A percentile compares a stretch with the other conserved stretches of the same genome.
phyloP scores from a whole-genome alignment of 2,113 vertebrate genomes.

The Coturnix japonica region DNA sequence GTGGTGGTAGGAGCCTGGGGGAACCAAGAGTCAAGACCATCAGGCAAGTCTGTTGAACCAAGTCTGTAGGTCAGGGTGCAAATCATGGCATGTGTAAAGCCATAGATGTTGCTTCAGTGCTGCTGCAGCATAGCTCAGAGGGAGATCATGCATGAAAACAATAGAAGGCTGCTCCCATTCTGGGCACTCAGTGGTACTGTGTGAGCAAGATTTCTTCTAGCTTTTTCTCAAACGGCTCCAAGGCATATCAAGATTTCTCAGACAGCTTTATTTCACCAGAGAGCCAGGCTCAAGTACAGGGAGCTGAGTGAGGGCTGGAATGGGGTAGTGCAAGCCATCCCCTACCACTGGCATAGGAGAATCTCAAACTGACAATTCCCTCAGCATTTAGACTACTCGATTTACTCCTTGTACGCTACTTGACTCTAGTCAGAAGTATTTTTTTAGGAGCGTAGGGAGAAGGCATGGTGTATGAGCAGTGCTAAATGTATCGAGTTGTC shows the following conservation, averaged over 20 bases:
- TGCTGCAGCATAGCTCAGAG: neutral
- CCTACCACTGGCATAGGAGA: neutral
- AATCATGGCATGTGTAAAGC: neutral
- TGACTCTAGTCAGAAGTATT: neutral
- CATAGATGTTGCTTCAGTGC: neutral
- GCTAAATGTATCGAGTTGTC: neutral
- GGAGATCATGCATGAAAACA: accelerated
- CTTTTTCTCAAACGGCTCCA: neutral
- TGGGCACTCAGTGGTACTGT: neutral
- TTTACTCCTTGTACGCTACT: neutral
- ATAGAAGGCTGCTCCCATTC: neutral
- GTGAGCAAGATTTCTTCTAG: neutral
- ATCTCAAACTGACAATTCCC: neutral
- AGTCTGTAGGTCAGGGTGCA: neutral
- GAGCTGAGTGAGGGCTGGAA: neutral
- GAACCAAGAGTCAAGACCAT: neutral
- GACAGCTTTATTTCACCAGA: neutral
- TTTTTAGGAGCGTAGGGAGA: neutral
- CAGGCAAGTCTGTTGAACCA: neutral
- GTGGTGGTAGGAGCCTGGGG: neutral
- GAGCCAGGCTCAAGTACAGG: neutral
- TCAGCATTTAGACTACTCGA: neutral
- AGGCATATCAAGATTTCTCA: neutral
- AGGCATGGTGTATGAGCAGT: neutral
- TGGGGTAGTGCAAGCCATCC: neutral